Percentiles rank a stretch among this genome's conserved stretches.
These are phyloP conservation scores for Nephrotoma flavescens DNA, from an alignment of 2,888 invertebrate species.

Conservation along the genomic window DNA sequence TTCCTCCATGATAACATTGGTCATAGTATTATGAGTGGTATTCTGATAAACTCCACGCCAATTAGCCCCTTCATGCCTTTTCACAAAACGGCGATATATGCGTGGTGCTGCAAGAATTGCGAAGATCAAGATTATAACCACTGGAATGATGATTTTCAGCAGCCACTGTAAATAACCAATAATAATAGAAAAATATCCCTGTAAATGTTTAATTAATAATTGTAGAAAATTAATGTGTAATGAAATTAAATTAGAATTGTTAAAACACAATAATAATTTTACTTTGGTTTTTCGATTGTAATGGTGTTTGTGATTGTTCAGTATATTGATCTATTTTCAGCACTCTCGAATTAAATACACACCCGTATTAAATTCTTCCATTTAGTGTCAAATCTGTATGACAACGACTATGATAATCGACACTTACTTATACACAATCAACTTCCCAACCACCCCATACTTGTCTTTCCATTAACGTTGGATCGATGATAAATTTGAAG, in stretches of 20 bases:
- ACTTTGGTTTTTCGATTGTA: too few relatives aligned
- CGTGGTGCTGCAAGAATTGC: background rate
- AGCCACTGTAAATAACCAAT: background rate
- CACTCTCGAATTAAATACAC: too few relatives aligned
- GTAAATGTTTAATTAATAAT: background rate
- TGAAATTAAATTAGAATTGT: background rate
- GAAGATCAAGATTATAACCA: background rate
- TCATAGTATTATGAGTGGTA: constrained; percentile 13
- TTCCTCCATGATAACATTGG: constrained; percentile 35
- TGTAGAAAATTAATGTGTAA: background rate
- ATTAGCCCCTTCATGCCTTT: constrained; percentile 7
- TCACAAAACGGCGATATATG: constrained; percentile 6
- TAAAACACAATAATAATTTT: too few relatives aligned
- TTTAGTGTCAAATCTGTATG: too few relatives aligned
- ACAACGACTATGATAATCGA: too few relatives aligned
- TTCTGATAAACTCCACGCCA: constrained; percentile 17
- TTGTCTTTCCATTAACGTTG: too few relatives aligned
- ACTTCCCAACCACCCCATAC: too few relatives aligned
- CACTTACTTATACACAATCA: too few relatives aligned
- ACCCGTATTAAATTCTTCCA: too few relatives aligned
- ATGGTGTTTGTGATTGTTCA: too few relatives aligned
- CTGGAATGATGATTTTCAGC: constrained; percentile 5
- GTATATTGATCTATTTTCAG: too few relatives aligned
- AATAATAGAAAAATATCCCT: background rate
- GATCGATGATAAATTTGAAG: too few relatives aligned